These are phyloP conservation scores for Rhegmatorhina hoffmannsi DNA, from an alignment of 2,113 vertebrate genomes.

Conservation along the genomic window DNA sequence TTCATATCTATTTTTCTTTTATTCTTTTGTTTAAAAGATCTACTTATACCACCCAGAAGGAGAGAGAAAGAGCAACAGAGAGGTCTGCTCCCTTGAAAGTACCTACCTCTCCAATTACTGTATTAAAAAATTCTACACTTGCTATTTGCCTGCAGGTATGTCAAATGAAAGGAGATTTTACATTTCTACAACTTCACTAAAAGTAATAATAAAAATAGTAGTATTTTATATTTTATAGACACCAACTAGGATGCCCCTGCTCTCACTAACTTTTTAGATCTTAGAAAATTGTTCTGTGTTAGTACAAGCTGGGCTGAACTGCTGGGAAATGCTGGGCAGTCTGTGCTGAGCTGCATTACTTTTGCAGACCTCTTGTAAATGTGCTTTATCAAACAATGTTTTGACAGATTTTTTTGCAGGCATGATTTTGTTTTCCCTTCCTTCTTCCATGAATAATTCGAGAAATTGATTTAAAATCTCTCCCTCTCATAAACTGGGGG, in stretches of 20 bases:
- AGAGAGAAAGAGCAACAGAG: not conserved
- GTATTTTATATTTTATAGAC: not conserved
- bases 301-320: not conserved
- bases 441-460: not conserved
- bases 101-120: not conserved
- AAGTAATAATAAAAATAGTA: not conserved
- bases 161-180: not conserved
- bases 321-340: not conserved
- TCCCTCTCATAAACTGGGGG: not conserved
- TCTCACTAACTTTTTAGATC: not conserved
- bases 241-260: not conserved
- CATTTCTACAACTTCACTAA: not conserved
- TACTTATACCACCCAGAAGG: not conserved
- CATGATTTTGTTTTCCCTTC: not conserved
- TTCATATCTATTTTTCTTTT: not conserved
- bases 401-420: slow-evolving; percentile 14
- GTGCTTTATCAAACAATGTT: not conserved
- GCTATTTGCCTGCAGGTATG: not conserved
- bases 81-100: not conserved
- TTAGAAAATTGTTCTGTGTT: not conserved
- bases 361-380: not conserved
- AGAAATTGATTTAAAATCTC: not conserved
- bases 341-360: not conserved
- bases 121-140: not conserved
- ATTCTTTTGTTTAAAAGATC: not conserved